Base-by-base conservation (phyloP, 2,888 invertebrate genomes). In the Lasius fuliginosus region DNA sequence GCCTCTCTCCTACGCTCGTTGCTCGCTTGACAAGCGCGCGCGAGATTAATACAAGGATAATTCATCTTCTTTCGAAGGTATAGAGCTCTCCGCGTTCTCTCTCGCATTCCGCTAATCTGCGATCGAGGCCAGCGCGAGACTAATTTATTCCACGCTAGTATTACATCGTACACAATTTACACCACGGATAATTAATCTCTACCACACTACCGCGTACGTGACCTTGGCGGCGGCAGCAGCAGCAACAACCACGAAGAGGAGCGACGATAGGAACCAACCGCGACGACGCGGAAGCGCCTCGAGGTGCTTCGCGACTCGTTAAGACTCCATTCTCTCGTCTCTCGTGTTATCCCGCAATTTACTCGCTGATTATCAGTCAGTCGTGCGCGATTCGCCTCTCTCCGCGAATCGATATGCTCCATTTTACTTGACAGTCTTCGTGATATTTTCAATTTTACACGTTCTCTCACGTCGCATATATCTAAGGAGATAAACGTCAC, bases 21-120 rank as follows among this genome's bases (percentile, higher is more conserved):
- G 49, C 67, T 58, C 69, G 69, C 56, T 42, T 68, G 69, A 77
- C 77, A 68, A 76, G 40, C 77, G 53, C 75, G 53, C 75, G 69
- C 77, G 30, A 77, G 69, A 77, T 77, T 77, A 77, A 77, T 77
- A 77, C 53, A 56, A n/a, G 77, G 46, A 77, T 77, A 68, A 68
- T 77, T 77, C 77, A 77, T 77, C 77, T 77, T 56, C 56, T 53
- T 68, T 68, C 75, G 65, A 76, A 65, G 67, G 49, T n/a, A 33
- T n/a, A 33, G 27, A 30, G 62, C 6, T 33, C 18, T 23, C 23
- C 27, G 23, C 23, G 33, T 23, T 46, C 42, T 42, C 60, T 46
- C 74, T 46, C 75, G 49, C 36, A 65, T 65, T 27, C 8, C 68
- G 27, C 69, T 65, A 36, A 65, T 76, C 65, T 33, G 58, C 58